Evolutionary conservation across 2,888 invertebrate genomes (phyloP).

Genomic region (Eupithecia dodoneata): DNA sequence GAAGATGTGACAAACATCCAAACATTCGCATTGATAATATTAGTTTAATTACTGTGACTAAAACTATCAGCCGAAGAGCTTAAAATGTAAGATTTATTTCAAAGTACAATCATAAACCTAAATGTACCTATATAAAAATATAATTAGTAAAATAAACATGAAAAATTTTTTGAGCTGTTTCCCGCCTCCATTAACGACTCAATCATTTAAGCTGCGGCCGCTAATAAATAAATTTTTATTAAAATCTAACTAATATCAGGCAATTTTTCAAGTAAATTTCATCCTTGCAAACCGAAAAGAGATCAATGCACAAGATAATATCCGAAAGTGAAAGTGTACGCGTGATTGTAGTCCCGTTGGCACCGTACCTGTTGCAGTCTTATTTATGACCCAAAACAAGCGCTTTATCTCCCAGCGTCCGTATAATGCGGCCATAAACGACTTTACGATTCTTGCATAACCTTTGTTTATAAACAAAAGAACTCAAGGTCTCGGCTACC

Average conservation of each 20-base stretch:
- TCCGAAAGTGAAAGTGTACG: constrained; percentile 78
- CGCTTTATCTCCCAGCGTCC: constrained; percentile 81
- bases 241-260: neutral
- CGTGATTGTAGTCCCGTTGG: constrained; percentile 79
- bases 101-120: neutral
- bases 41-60: neutral
- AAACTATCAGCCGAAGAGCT: neutral
- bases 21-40: too few species aligned
- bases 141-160: neutral
- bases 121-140: neutral
- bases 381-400: constrained; percentile 84
- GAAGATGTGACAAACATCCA: too few species aligned
- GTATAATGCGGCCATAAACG: constrained; percentile 80
- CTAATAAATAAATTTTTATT: neutral
- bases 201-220: neutral
- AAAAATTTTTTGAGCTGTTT: neutral
- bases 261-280: constrained; percentile 6
- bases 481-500: constrained; percentile 74
- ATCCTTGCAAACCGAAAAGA: constrained; percentile 48
- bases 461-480: constrained; percentile 83
- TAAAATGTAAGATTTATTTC: neutral
- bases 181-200: neutral
- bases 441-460: constrained; percentile 79
- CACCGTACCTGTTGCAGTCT: constrained; percentile 82
- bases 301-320: constrained; percentile 75